These are phyloP conservation scores for Alloplasta piceator DNA, from an alignment of 2,888 invertebrate genomes.

Conservation along the genomic window DNA sequence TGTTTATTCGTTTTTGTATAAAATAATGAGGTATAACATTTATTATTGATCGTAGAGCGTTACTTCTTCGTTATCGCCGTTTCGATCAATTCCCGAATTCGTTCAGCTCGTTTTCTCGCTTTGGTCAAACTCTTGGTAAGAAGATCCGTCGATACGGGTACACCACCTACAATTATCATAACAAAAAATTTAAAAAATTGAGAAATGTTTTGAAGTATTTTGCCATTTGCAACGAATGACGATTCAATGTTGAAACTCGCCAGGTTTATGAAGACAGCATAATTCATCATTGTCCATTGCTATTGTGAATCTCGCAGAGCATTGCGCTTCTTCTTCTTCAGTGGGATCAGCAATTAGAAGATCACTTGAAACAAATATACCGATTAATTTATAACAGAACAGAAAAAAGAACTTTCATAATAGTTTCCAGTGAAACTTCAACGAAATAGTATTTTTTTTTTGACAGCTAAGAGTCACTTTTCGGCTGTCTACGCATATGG, in stretches of 20 bases:
- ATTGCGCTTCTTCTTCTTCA: constrained; percentile 91
- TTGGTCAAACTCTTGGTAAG: constrained; percentile 86
- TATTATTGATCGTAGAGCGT: no score
- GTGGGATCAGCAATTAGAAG: constrained; percentile 91
- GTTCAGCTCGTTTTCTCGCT: constrained; percentile 86
- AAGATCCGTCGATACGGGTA: constrained; percentile 85
- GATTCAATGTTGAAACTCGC: constrained; percentile 76
- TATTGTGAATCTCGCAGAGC: constrained; percentile 88
- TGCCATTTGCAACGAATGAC: no score
- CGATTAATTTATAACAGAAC: constrained; percentile 7
- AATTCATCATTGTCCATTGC: constrained; percentile 87
- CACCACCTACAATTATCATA: constrained; percentile 83
- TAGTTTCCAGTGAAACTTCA: no score
- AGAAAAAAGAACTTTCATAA: neutral
- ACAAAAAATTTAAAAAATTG: neutral
- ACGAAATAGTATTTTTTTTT: no score
- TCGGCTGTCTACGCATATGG: no score
- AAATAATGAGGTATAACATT: no score
- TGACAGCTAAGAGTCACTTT: no score
- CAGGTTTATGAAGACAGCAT: constrained; percentile 90
- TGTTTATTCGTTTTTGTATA: no score
- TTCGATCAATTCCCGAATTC: constrained; percentile 84
- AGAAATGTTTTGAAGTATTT: no score
- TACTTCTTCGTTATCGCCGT: constrained; percentile 74
- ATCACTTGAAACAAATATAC: constrained; percentile 83